Percentiles rank a stretch among this genome's conserved stretches.
Evolutionary conservation across 2,113 vertebrate species (phyloP).

Genomic region (Macrotus californicus): DNA sequence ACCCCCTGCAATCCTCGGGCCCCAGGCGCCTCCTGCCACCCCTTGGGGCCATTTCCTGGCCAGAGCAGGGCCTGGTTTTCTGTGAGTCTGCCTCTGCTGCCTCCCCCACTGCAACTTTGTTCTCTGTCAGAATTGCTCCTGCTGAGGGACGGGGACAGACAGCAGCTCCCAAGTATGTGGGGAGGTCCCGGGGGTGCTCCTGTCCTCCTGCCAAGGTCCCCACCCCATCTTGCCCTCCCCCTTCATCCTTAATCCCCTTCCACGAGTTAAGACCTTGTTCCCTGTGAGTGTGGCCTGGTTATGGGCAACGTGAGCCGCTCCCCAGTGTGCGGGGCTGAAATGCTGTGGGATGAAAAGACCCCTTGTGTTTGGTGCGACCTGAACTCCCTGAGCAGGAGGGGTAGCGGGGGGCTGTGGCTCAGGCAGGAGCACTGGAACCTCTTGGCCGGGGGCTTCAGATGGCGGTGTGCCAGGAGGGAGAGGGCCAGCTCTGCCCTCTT

Average conservation of each 20-base stretch:
- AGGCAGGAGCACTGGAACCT: neutral
- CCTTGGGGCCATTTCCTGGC: neutral
- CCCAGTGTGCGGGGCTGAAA: neutral
- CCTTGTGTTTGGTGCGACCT: conserved; percentile 44
- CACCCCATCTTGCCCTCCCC: conserved; percentile 38
- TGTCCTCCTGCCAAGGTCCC: neutral
- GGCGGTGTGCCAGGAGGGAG: neutral
- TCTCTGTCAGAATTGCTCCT: neutral
- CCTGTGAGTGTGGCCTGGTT: conserved; percentile 34
- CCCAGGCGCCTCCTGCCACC: fast-evolving
- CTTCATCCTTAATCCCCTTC: conserved; percentile 43
- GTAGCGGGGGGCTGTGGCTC: fast-evolving
- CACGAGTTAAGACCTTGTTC: conserved; percentile 62
- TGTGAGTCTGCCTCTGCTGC: neutral
- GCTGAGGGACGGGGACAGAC: neutral
- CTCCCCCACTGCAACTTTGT: neutral
- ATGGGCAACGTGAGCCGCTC: conserved; percentile 53
- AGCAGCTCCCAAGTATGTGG: neutral
- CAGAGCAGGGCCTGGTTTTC: neutral
- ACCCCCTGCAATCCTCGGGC: fast-evolving
- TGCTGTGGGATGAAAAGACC: conserved; percentile 48
- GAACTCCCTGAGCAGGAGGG: neutral
- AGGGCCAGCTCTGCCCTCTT: neutral
- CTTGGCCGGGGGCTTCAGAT: neutral
- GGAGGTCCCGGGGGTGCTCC: neutral